These are phyloP conservation scores for Leucopsar rothschildi DNA, from an alignment of 2,113 vertebrate species.

Conservation along the genomic window DNA sequence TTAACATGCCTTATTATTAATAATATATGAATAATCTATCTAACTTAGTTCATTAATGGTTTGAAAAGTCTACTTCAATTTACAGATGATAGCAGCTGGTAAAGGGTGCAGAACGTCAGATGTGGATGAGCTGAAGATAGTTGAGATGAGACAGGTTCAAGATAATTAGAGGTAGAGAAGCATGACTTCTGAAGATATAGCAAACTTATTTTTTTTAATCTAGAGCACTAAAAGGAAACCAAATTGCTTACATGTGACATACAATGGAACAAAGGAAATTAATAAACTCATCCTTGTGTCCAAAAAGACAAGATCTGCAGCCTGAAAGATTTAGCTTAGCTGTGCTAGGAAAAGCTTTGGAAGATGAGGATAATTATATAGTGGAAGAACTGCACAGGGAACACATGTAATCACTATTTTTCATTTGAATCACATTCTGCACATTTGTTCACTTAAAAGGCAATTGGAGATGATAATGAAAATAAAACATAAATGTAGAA, in stretches of 20 bases:
- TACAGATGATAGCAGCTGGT: background rate
- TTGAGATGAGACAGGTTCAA: background rate
- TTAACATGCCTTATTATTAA: background rate
- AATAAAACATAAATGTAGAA: background rate
- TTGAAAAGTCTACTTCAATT: slow-evolving; percentile 1
- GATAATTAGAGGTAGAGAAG: background rate
- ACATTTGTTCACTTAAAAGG: background rate
- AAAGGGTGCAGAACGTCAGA: background rate
- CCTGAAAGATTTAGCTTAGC: background rate
- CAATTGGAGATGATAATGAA: background rate
- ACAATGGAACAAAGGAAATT: background rate
- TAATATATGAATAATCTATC: background rate
- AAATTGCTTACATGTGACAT: background rate
- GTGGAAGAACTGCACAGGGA: background rate
- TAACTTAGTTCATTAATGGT: background rate
- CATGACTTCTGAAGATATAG: background rate
- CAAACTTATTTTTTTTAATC: background rate
- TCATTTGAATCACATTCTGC: background rate
- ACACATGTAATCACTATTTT: background rate
- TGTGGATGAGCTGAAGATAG: background rate
- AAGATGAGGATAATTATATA: background rate
- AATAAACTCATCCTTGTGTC: background rate
- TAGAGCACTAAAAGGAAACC: background rate
- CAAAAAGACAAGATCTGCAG: background rate
- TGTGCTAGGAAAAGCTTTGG: background rate